These are phyloP conservation scores for Nemurella pictetii DNA, from an alignment of 2,888 invertebrate genomes.

Conservation along the genomic window DNA sequence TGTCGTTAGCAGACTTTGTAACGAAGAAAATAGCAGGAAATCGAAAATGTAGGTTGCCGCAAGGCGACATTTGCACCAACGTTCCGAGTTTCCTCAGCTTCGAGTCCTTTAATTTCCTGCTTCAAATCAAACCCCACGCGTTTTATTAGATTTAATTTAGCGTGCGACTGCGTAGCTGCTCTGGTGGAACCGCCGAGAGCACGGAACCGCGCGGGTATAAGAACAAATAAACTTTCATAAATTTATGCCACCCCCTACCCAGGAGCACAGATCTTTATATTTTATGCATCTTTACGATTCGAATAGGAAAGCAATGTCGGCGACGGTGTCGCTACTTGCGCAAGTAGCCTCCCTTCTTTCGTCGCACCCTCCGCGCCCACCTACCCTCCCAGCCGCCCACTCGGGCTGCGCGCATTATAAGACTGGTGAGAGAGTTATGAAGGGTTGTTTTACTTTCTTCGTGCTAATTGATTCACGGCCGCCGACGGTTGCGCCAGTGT, in stretches of 20 bases:
- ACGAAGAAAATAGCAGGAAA: background rate
- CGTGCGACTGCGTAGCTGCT: background rate
- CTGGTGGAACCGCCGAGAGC: background rate
- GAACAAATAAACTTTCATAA: background rate
- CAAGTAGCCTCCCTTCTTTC: background rate
- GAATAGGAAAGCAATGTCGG: background rate
- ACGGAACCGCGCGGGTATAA: background rate
- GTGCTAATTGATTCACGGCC: background rate
- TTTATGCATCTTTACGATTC: background rate
- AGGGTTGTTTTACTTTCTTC: background rate
- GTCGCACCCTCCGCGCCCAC: background rate
- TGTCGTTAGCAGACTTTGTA: background rate
- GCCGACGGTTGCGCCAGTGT: background rate
- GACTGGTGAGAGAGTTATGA: background rate
- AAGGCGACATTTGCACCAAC: background rate
- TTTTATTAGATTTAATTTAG: background rate
- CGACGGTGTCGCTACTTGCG: background rate
- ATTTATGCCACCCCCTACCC: background rate
- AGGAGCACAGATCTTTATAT: background rate
- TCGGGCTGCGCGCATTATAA: background rate
- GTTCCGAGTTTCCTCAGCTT: background rate
- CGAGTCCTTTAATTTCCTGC: background rate
- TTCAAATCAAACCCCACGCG: background rate
- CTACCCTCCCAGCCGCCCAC: background rate
- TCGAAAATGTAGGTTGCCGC: background rate